These are phyloP conservation scores for Microtus richardsoni DNA, from an alignment of 2,113 vertebrate genomes.

Conservation along the genomic window DNA sequence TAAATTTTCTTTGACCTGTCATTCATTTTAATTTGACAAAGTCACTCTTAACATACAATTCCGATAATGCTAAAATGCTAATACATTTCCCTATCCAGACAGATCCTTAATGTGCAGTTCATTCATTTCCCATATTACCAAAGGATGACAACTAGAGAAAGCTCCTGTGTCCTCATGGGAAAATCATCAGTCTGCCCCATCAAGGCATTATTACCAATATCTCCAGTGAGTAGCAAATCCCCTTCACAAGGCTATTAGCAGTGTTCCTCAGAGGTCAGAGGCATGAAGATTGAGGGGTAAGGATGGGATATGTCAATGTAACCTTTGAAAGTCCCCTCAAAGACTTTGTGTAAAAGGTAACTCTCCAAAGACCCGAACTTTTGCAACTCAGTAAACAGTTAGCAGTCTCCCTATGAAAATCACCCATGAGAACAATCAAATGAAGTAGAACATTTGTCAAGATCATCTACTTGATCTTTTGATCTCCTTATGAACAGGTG, in stretches of 20 bases:
- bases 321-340: conserved; percentile 67
- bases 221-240: conserved; percentile 29
- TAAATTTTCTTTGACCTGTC: conserved; percentile 68
- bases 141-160: conserved; percentile 35
- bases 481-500: conserved; percentile 23
- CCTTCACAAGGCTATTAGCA: conserved; percentile 54
- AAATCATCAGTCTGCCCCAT: conserved; percentile 67
- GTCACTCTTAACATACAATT: conserved; percentile 74
- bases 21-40: conserved; percentile 80
- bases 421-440: background rate
- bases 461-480: conserved; percentile 33
- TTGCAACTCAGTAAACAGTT: conserved; percentile 57
- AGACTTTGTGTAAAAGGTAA: conserved; percentile 56
- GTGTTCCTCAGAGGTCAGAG: conserved; percentile 61
- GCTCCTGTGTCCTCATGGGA: conserved; percentile 33
- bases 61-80: conserved; percentile 71
- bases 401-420: background rate
- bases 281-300: conserved; percentile 34
- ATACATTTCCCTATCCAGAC: conserved; percentile 68
- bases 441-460: conserved; percentile 24
- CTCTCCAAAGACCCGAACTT: conserved; percentile 71
- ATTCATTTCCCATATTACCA: conserved; percentile 67
- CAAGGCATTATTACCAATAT: conserved; percentile 62
- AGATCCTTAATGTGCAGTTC: conserved; percentile 60
- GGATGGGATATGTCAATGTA: conserved; percentile 66